A percentile compares a stretch with the other conserved stretches of the same genome.
Evolutionary conservation across 2,797 vertebrate species (phyloP).

Genomic region (Mormyrus proboscirostris): DNA sequence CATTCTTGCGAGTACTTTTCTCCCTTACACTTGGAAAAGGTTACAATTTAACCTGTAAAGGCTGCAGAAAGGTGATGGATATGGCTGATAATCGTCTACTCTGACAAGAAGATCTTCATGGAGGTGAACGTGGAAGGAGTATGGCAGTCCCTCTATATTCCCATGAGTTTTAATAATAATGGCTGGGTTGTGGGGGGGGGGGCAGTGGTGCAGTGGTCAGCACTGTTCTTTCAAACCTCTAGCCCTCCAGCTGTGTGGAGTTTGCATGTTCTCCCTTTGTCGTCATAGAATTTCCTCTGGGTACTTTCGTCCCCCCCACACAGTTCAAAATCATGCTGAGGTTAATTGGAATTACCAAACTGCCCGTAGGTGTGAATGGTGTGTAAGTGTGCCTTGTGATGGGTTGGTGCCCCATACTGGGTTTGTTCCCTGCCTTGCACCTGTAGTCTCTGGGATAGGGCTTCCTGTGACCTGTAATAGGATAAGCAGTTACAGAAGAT

Average conservation of each 20-base stretch:
- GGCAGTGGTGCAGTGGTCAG: background rate
- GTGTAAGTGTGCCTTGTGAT: background rate
- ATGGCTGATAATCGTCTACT: background rate
- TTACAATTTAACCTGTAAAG: background rate
- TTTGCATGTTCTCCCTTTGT: background rate
- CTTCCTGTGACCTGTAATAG: background rate
- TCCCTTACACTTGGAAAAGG: background rate
- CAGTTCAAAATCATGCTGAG: background rate
- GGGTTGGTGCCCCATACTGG: background rate
- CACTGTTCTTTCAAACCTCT: background rate
- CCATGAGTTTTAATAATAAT: background rate
- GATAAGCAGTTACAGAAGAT: background rate
- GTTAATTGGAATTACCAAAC: background rate
- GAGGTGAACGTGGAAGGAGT: background rate
- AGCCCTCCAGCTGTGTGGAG: background rate
- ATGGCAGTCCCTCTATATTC: background rate
- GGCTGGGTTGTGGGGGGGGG: background rate
- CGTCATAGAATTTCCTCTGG: background rate
- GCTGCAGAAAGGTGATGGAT: background rate
- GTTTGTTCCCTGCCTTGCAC: background rate
- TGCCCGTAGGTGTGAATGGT: background rate
- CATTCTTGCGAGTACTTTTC: background rate
- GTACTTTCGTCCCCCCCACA: no score
- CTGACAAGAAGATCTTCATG: background rate
- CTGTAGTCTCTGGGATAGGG: background rate